Percentiles rank a stretch among this genome's conserved stretches.
Evolutionary conservation across 2,888 invertebrate species (phyloP).

Genomic region (Mantis religiosa): DNA sequence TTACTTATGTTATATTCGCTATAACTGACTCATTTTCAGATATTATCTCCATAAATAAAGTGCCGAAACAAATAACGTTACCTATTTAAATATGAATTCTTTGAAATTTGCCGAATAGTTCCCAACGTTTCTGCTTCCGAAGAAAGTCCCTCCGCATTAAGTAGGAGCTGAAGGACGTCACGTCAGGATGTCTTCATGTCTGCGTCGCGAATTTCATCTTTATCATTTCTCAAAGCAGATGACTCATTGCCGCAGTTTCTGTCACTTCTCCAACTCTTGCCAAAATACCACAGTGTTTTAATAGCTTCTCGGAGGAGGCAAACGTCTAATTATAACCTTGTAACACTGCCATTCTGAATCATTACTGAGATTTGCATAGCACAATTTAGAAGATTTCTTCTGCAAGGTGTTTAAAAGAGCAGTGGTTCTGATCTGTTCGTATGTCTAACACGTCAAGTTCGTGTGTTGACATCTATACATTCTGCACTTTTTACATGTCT

Average conservation of each 20-base stretch:
- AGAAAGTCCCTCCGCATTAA: not conserved
- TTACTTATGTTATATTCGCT: too few species aligned
- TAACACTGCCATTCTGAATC: not conserved
- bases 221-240: not conserved
- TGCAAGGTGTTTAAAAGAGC: not conserved
- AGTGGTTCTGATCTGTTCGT: not conserved
- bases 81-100: too few species aligned
- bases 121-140: too few species aligned
- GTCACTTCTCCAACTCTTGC: not conserved
- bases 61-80: too few species aligned
- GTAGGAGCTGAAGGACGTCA: not conserved
- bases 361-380: not conserved
- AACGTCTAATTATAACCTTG: not conserved
- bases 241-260: not conserved
- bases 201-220: not conserved
- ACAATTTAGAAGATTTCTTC: not conserved
- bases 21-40: too few species aligned
- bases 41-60: too few species aligned
- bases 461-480: too few species aligned
- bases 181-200: not conserved
- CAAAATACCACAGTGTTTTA: not conserved
- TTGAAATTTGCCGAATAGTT: too few species aligned
- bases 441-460: not conserved
- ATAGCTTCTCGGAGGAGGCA: not conserved
- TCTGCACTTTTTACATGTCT: too few species aligned